Base-by-base conservation (phyloP, 2,797 vertebrate species). In the Spea hammondii region DNA sequence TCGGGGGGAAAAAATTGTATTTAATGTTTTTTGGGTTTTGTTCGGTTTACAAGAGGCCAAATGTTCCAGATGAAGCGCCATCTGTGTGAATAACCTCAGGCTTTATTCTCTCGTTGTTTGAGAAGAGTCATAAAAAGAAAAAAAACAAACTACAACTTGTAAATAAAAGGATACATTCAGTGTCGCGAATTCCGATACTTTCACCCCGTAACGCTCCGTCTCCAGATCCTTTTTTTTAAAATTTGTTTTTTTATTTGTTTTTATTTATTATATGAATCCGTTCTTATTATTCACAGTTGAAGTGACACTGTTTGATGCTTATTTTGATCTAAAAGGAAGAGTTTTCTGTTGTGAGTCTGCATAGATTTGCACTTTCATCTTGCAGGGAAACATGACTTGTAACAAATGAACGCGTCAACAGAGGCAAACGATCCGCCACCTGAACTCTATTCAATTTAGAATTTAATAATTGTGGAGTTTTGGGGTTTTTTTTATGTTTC, bases 351-450 rank as follows among this genome's bases (percentile, higher is more conserved):
- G 65, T 10, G 55, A 59, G 32, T 13, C 76, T 76, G 10, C 50
- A 0, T 80, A 47, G 51, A 79, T 85, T 87, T 79, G 65, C 57
- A 53, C 66, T 75, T 83, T 44, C 0, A 4, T 50, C 78, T 77
- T 79, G 11, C 67, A 60, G 57, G 49, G 83, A 65, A 79, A 5
- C 55, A 59, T 59, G 70, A 6, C 45, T 70, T 0, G 4, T 65
- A 65, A 65, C 64, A 11, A 65, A 65, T 65, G 32, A 65, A 62
- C n/a, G 14, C 32, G 59, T 62, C 59, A 32, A 62, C n/a, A 14
- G n/a, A 14, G n/a, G 14, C 32, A 62, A 62, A 62, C 32, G 1
- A 17, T 7, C 32, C 14, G 5, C n/a, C 59, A 32, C 59, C 59
- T 62, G 32, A 62, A 32, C 32, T 32, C 32, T 32, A 3, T 32